A percentile compares a stretch with the other conserved stretches of the same genome.
These are phyloP conservation scores for Hippocampus mohnikei DNA, from an alignment of 2,113 vertebrate species.

Conservation along the genomic window DNA sequence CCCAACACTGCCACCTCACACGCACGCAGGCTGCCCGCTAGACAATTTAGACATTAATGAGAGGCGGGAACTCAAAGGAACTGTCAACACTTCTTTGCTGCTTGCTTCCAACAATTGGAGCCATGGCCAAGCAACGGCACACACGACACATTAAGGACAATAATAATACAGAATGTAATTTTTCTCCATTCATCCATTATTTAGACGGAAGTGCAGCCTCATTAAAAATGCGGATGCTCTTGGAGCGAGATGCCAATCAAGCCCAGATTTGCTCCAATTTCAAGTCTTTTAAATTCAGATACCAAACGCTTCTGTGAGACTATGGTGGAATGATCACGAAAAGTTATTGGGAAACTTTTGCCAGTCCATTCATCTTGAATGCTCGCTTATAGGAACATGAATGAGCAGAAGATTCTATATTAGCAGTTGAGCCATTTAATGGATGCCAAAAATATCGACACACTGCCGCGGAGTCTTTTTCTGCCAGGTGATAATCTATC, in stretches of 20 bases:
- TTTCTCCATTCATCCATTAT: background rate
- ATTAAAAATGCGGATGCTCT: background rate
- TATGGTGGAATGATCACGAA: background rate
- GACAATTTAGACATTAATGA: constrained; percentile 11
- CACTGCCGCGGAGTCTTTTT: no score
- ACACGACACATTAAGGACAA: background rate
- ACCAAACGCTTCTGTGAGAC: background rate
- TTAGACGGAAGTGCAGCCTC: background rate
- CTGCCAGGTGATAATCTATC: no score
- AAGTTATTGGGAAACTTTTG: no score
- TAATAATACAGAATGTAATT: background rate
- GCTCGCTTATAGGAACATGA: no score
- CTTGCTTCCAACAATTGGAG: background rate
- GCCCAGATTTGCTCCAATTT: background rate
- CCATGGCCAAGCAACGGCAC: background rate
- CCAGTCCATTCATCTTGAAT: no score
- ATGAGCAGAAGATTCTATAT: no score
- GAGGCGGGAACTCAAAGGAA: constrained; percentile 1
- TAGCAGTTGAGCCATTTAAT: no score
- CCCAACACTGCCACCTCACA: background rate
- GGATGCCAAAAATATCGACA: no score
- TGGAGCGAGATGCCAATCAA: background rate
- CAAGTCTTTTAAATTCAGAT: background rate
- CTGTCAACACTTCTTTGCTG: constrained; percentile 1
- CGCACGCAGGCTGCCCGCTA: background rate